Base-by-base conservation (phyloP, 2,113 vertebrate genomes). In the Pedionomus torquatus region DNA sequence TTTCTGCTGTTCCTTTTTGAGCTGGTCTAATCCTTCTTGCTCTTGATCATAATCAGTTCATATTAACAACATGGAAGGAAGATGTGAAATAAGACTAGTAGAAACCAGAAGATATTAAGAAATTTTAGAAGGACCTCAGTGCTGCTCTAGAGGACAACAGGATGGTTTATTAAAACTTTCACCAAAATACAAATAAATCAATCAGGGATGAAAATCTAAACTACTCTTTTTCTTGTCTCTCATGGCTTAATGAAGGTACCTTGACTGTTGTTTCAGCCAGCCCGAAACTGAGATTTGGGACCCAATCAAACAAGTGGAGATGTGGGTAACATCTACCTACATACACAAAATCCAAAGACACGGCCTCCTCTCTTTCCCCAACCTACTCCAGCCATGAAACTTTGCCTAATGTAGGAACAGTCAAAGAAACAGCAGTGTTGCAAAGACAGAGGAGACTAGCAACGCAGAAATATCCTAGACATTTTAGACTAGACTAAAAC, bases 331-430 rank as follows among this genome's bases (percentile, higher is more conserved):
- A 70, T 21, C 37, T 6, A 49, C 9, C 17, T 26, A 8, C 5
- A 30, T 2, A 54, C 5, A 82, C 7, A 33, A 65, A 90, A 69
- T 16, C 15, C 33, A 35, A 48, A 25, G 21, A 17, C 11, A 68
- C 5, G 13, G 6, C 30, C 8, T 88, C 26, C 33, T 39, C 57
- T 82, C 55, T 39, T 30, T 16, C 35, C 37, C 17, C 49, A 48
- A 2, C 3, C 13, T 33, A 14, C 18, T 88, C 26, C 20, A 44
- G n/a, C 43, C 39, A 30, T 0, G 1, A 14, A 28, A 61, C 14
- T 46, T 68, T 21, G 19, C 4, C 9, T 78, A 25, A n/a, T 4
- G 0, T 11, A 39, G 1, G 10, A 68, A 31, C 12, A 17, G 3
- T 4, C 25, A 23, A 70, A 49, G 26, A 84, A 90, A 30, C 10